Conservation (phyloP, 2,113 vertebrate genomes). For the Noctilio leporinus region DNA sequence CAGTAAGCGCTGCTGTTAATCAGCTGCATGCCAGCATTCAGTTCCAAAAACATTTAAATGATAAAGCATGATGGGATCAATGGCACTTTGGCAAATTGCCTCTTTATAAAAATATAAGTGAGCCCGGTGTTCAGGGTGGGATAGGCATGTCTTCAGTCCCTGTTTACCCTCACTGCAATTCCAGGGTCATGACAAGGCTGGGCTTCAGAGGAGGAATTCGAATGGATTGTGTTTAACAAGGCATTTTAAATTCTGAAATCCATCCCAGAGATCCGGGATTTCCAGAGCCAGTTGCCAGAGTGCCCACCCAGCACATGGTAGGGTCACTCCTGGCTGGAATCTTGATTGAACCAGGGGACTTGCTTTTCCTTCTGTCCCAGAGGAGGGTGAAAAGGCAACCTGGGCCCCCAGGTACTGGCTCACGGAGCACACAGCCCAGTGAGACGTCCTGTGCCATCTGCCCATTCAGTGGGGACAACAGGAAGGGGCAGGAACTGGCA, state of each 20-base stretch:
- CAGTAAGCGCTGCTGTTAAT: conserved; percentile 76
- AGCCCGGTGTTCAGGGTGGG: conserved; percentile 36
- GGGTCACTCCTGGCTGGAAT: not conserved
- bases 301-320: not conserved
- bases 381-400: not conserved
- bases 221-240: not conserved
- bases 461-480: fast-evolving
- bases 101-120: conserved; percentile 77
- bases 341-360: not conserved
- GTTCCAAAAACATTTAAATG: conserved; percentile 78
- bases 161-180: conserved; percentile 46
- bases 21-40: conserved; percentile 69
- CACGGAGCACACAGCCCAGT: not conserved
- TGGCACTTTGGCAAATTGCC: conserved; percentile 76
- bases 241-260: not conserved
- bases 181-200: conserved; percentile 42
- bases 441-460: not conserved
- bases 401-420: too few species aligned
- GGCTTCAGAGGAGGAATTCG: not conserved
- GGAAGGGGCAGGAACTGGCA: not conserved
- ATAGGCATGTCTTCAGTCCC: conserved; percentile 44
- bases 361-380: not conserved
- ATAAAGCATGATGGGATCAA: conserved; percentile 76
- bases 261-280: not conserved
- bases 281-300: not conserved